Evolutionary conservation across 2,113 vertebrate species (phyloP).

Genomic region (Caracal caracal): DNA sequence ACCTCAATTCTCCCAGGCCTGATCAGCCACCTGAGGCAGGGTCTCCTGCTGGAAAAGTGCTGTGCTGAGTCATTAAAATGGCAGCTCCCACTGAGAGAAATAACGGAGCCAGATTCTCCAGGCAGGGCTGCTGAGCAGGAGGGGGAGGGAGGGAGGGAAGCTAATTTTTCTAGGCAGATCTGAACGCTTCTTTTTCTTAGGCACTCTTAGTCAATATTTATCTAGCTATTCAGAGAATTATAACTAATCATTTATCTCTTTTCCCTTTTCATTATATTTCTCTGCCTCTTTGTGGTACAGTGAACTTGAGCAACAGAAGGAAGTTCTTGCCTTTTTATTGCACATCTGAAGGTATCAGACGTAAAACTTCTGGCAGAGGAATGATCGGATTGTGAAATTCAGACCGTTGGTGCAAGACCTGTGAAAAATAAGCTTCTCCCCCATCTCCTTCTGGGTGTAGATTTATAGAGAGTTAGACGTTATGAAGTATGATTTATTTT

Average conservation of each 20-base stretch:
- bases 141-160: constrained; percentile 13
- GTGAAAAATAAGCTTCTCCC: neutral
- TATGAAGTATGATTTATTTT: neutral
- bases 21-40: constrained; percentile 73
- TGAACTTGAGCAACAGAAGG: neutral
- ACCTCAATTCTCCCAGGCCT: constrained; percentile 74
- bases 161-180: constrained; percentile 70
- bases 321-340: neutral
- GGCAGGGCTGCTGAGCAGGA: constrained; percentile 19
- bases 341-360: neutral
- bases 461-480: neutral
- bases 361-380: neutral
- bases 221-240: constrained; percentile 66
- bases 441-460: neutral
- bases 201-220: constrained; percentile 77
- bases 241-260: constrained; percentile 65
- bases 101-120: constrained; percentile 41
- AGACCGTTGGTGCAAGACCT: neutral
- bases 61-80: constrained; percentile 64
- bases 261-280: neutral
- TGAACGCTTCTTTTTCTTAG: constrained; percentile 46
- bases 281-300: neutral
- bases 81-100: constrained; percentile 76
- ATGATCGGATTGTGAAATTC: neutral
- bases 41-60: constrained; percentile 61